These are phyloP conservation scores for Drosophila lutescens DNA, from an alignment of 2,888 invertebrate species.

Conservation along the genomic window DNA sequence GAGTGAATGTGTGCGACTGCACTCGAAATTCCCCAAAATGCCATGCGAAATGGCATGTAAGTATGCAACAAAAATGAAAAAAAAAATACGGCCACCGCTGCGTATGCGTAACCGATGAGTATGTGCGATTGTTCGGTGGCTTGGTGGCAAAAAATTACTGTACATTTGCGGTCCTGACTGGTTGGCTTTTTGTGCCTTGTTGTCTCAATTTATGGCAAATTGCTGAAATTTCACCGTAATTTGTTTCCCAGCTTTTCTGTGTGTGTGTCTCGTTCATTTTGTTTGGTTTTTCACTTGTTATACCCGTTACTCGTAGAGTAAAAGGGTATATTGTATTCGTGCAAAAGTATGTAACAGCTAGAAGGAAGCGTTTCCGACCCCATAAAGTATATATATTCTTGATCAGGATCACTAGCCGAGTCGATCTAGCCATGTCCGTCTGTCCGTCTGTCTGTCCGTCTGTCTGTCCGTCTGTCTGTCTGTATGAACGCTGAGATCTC, in stretches of 20 bases:
- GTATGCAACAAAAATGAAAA: constrained; percentile 16
- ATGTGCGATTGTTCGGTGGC: constrained; percentile 31
- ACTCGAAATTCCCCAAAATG: constrained; percentile 68
- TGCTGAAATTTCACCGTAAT: constrained; percentile 75
- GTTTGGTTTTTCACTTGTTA: constrained; percentile 53
- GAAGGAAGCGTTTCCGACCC: no score
- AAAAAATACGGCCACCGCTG: constrained; percentile 40
- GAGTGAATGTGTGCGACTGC: constrained; percentile 41
- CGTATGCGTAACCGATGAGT: constrained; percentile 59
- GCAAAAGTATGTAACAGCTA: no score
- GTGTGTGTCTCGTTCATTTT: constrained; percentile 46
- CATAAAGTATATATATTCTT: no score
- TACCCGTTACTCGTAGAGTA: no score
- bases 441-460: no score
- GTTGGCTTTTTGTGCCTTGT: constrained; percentile 71
- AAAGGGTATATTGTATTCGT: no score
- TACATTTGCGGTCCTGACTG: constrained; percentile 73
- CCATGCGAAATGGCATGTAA: constrained; percentile 25
- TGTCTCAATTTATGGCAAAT: constrained; percentile 81
- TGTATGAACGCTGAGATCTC: no score
- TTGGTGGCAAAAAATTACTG: constrained; percentile 75
- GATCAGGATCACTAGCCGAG: no score
- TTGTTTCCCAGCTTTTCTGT: constrained; percentile 49
- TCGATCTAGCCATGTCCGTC: no score
- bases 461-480: no score